Evolutionary conservation across 92 coral and sea anemone genomes (phyloP).

Genomic region (Actinostola sp.): DNA sequence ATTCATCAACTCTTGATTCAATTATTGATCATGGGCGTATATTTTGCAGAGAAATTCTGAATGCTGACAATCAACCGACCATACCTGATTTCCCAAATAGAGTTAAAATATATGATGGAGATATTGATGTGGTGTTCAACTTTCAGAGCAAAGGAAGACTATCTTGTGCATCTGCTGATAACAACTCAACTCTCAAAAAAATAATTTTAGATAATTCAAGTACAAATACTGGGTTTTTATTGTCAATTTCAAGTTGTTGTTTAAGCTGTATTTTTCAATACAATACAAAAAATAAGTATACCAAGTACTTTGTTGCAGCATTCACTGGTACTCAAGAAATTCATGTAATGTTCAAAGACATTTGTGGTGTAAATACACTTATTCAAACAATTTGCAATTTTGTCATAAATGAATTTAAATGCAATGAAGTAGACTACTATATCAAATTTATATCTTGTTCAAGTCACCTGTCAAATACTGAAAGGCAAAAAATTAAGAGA

Average conservation of each 20-base stretch:
- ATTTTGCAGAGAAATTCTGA: slow-evolving; percentile 31
- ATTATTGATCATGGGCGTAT: slow-evolving; percentile 51
- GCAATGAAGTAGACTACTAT: slow-evolving; percentile 33
- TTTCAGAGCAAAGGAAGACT: slow-evolving; percentile 18
- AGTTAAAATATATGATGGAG: slow-evolving; percentile 15
- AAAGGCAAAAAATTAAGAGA: slow-evolving; percentile 46
- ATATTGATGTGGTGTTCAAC: slow-evolving; percentile 12
- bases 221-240: slow-evolving; percentile 20
- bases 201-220: slow-evolving; percentile 18
- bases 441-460: slow-evolving; percentile 49
- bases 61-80: slow-evolving; percentile 16
- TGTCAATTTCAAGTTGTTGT: slow-evolving; percentile 29
- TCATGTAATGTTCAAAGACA: slow-evolving; percentile 36
- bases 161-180: slow-evolving; percentile 15
- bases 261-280: slow-evolving; percentile 44
- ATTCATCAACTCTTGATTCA: background rate
- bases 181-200: slow-evolving; percentile 27
- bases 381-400: slow-evolving; percentile 24
- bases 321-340: slow-evolving; percentile 11
- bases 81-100: background rate
- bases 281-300: slow-evolving; percentile 22
- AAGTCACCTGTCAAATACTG: slow-evolving; percentile 47
- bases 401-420: slow-evolving; percentile 22
- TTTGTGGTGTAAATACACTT: slow-evolving; percentile 39
- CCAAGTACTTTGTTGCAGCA: slow-evolving; percentile 38